These are phyloP conservation scores for Hoplodrina ambigua DNA, from an alignment of 2,888 invertebrate species.

Conservation along the genomic window DNA sequence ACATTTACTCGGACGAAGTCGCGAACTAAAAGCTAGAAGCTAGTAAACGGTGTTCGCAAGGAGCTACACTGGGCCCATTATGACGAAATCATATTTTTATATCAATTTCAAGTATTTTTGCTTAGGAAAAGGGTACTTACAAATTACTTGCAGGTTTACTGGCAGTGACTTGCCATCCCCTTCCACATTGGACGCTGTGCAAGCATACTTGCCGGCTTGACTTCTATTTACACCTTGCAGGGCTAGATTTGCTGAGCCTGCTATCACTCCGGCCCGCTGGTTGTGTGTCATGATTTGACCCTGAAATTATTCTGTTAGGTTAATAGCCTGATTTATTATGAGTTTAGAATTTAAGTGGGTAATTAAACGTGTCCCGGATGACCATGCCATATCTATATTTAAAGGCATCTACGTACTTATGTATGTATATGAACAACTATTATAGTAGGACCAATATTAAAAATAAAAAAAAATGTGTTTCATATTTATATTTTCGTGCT, in stretches of 20 bases:
- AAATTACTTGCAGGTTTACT: constrained; percentile 96
- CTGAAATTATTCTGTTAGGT: constrained; percentile 83
- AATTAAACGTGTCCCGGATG: too few relatives aligned
- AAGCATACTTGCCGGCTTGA: constrained; percentile 96
- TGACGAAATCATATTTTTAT: not conserved
- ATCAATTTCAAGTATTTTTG: too few relatives aligned
- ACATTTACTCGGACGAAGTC: too few relatives aligned
- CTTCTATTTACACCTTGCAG: constrained; percentile 94
- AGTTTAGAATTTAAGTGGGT: too few relatives aligned
- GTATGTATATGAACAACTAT: too few relatives aligned
- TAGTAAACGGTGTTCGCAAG: not conserved
- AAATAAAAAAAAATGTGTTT: too few relatives aligned
- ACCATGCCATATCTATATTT: too few relatives aligned
- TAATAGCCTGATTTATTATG: not conserved
- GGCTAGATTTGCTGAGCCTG: constrained; percentile 95
- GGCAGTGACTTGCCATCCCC: constrained; percentile 96
- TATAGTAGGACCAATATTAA: too few relatives aligned
- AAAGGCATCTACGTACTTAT: too few relatives aligned
- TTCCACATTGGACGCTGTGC: constrained; percentile 97
- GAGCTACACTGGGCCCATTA: not conserved
- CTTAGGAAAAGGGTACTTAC: constrained; percentile 91
- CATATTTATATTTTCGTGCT: too few relatives aligned
- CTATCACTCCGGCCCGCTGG: constrained; percentile 96
- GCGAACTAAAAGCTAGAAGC: too few relatives aligned
- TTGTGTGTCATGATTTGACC: constrained; percentile 96